Evolutionary conservation across 2,113 vertebrate species (phyloP).

Genomic region (Dromiciops gliroides): DNA sequence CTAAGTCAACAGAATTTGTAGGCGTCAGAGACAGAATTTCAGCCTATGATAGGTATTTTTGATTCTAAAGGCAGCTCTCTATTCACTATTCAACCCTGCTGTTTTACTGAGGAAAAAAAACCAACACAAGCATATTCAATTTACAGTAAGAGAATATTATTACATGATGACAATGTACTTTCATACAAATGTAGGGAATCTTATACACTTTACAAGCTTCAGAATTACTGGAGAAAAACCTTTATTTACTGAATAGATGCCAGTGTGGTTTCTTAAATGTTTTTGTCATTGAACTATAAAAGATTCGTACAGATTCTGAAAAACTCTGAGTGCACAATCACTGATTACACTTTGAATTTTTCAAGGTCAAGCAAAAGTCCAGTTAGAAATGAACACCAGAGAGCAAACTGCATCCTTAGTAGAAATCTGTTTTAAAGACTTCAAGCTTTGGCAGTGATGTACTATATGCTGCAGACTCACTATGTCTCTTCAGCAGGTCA

Average conservation of each 20-base stretch:
- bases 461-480: conserved; percentile 66
- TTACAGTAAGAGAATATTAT: background rate
- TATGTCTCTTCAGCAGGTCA: conserved; percentile 72
- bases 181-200: conserved; percentile 33
- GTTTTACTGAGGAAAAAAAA: background rate
- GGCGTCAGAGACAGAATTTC: no score
- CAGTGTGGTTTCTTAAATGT: conserved; percentile 56
- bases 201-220: conserved; percentile 50
- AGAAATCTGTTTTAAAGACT: conserved; percentile 66
- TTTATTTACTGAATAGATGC: conserved; percentile 49
- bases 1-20: no score
- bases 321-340: conserved; percentile 25
- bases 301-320: background rate
- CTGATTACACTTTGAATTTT: conserved; percentile 56
- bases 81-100: no score
- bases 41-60: no score
- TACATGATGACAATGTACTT: conserved; percentile 33
- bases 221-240: conserved; percentile 45
- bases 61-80: no score
- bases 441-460: conserved; percentile 74
- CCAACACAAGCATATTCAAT: conserved; percentile 35
- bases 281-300: conserved; percentile 32
- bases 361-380: conserved; percentile 71
- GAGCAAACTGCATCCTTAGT: conserved; percentile 50
- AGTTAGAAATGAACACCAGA: conserved; percentile 59